phyloP scores from a whole-genome alignment of 2,888 invertebrate species.

The Cataglyphis albicans region DNA sequence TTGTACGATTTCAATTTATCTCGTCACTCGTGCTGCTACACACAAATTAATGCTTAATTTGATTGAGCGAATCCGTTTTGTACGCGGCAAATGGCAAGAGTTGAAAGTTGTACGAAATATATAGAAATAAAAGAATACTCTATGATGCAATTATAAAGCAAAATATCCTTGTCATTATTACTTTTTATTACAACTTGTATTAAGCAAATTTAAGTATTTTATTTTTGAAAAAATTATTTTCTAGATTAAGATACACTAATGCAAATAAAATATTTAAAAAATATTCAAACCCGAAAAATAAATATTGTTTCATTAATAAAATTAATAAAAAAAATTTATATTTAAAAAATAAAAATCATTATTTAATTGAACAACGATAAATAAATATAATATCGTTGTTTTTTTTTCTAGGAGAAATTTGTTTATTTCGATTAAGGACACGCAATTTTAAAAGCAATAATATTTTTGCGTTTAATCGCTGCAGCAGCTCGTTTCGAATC shows the following conservation, averaged over 20 bases:
- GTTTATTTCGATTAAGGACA: background rate
- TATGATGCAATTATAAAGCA: background rate
- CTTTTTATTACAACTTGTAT: background rate
- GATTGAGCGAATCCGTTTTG: background rate
- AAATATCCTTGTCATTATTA: background rate
- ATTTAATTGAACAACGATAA: background rate
- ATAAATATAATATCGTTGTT: background rate
- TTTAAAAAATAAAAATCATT: background rate
- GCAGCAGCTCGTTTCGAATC: background rate
- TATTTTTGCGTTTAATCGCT: background rate
- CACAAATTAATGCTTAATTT: constrained; percentile 32
- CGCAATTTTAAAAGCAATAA: background rate
- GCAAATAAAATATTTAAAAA: background rate
- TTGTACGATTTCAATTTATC: constrained; percentile 47
- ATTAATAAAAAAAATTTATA: background rate
- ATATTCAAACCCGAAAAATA: background rate
- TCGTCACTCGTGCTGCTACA: background rate
- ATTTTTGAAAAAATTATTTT: background rate
- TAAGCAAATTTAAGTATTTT: too few relatives aligned
- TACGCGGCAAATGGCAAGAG: background rate
- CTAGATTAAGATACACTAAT: background rate
- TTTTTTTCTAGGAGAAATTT: background rate
- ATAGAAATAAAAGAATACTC: background rate
- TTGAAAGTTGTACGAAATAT: background rate
- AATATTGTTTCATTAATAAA: background rate